phyloP scores from a whole-genome alignment of 2,888 invertebrate genomes.

The Hetaerina titia region DNA sequence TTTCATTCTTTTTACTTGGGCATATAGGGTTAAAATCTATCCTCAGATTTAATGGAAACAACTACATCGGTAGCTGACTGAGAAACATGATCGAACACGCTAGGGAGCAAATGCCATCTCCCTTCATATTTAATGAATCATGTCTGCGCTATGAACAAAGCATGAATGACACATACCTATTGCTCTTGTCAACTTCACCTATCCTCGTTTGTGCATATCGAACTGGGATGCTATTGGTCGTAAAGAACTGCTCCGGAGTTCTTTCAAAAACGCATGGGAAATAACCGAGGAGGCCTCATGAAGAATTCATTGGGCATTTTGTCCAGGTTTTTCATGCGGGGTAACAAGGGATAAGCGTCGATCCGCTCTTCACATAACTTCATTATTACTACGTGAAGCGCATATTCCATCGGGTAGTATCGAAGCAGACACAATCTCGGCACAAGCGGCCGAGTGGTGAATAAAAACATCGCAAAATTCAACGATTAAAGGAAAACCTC shows the following conservation, averaged over 20 bases:
- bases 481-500: too few species aligned
- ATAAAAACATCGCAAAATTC: background rate
- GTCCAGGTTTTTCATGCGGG: background rate
- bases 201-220: background rate
- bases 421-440: background rate
- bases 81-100: too few species aligned
- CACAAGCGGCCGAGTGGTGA: background rate
- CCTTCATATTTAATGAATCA: too few species aligned
- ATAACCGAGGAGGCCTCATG: background rate
- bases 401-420: background rate
- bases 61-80: too few species aligned
- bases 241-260: background rate
- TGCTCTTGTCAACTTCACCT: background rate
- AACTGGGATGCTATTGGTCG: background rate
- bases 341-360: background rate
- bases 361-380: background rate
- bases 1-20: too few species aligned
- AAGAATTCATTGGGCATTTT: background rate
- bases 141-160: too few species aligned
- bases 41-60: too few species aligned
- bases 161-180: background rate
- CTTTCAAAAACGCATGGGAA: background rate
- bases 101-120: too few species aligned
- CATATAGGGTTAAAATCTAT: too few species aligned
- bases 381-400: background rate